These are phyloP conservation scores for Pyrocephalus nanus DNA, from an alignment of 2,797 vertebrate genomes.

Conservation along the genomic window DNA sequence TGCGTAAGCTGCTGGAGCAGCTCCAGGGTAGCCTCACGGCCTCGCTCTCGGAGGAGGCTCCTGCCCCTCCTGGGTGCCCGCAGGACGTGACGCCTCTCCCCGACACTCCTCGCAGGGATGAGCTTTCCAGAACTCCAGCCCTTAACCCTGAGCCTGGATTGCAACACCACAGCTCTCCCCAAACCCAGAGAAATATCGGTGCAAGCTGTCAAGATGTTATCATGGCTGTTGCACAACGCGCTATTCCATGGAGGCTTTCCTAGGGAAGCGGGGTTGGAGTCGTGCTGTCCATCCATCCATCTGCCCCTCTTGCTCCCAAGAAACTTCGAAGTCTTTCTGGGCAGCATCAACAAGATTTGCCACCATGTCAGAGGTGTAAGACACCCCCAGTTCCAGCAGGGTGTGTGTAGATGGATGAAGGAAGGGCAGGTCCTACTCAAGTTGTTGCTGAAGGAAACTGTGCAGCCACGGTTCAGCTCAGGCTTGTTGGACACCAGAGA, in stretches of 20 bases:
- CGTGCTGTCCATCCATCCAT: background rate
- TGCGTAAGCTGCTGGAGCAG: background rate
- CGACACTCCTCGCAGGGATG: background rate
- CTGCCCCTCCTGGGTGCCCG: background rate
- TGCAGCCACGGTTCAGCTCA: background rate
- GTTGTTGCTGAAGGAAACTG: background rate
- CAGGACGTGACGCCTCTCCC: background rate
- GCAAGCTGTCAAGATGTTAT: background rate
- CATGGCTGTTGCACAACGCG: background rate
- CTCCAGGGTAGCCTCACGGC: background rate
- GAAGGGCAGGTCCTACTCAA: background rate
- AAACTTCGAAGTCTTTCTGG: background rate
- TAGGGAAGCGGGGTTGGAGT: background rate
- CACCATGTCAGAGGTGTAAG: background rate
- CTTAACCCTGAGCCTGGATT: constrained; percentile 52
- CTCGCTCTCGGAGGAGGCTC: background rate
- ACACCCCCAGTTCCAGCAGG: rapidly evolving
- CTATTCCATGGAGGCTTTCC: background rate
- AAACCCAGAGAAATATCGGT: background rate
- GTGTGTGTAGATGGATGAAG: background rate
- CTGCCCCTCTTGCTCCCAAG: background rate
- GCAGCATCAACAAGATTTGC: rapidly evolving
- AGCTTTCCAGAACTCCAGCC: constrained; percentile 7
- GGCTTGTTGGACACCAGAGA: rapidly evolving
- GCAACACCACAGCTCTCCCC: background rate